A percentile compares a stretch with the other conserved stretches of the same genome.
Evolutionary conservation across 2,113 vertebrate species (phyloP).

Genomic region (Toxotes jaculatrix): DNA sequence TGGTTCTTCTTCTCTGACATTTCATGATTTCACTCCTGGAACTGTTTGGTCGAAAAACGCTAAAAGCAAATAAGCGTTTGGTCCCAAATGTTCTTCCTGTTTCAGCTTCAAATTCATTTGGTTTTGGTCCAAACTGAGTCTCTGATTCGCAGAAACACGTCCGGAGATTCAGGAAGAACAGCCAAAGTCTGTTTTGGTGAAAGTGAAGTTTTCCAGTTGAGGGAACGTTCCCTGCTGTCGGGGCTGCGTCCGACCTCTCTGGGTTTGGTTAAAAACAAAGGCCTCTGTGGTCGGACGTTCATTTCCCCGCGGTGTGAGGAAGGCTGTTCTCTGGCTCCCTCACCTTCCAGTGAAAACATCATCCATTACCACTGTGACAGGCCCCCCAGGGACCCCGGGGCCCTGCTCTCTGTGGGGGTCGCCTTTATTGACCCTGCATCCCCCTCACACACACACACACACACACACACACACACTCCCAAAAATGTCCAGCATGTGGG

Average conservation of each 20-base stretch:
- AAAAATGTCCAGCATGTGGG: slow-evolving; percentile 64
- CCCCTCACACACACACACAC: background rate
- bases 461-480: background rate
- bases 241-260: background rate
- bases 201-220: no score
- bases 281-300: slow-evolving; percentile 57
- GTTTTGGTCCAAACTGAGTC: background rate
- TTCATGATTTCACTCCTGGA: no score
- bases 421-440: slow-evolving; percentile 78
- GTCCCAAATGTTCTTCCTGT: no score
- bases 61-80: no score
- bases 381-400: slow-evolving; percentile 74
- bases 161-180: background rate
- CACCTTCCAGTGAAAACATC: slow-evolving; percentile 90
- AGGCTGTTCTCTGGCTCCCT: slow-evolving; percentile 74
- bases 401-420: slow-evolving; percentile 82
- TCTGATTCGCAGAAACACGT: background rate
- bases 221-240: no score
- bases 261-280: slow-evolving; percentile 33
- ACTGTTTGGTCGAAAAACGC: no score
- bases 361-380: slow-evolving; percentile 91
- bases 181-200: background rate
- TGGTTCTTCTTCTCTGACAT: no score
- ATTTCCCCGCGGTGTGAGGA: slow-evolving; percentile 80
- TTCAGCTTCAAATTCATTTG: no score